Evolutionary conservation across 2,888 invertebrate species (phyloP), one percentile per base, ranked within the genome.

Genomic region (Camponotus fellah): DNA sequence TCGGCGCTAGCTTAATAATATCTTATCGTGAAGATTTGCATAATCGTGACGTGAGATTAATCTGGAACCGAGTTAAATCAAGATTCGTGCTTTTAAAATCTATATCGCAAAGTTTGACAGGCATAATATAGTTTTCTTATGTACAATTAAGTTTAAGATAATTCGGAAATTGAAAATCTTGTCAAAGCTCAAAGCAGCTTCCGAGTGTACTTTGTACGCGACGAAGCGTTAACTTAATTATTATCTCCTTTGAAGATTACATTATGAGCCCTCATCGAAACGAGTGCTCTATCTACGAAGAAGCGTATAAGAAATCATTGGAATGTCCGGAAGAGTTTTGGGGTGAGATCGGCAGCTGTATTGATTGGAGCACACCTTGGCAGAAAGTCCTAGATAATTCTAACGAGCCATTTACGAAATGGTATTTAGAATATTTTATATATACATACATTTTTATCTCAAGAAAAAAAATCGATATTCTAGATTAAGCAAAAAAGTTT

Each of bases 291-390:
- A 89, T 93, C 37, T 98, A 97, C 91, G 96, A 97, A 88, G 96
- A 96, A 74, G 96, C 96, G 0, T 97, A 96, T 91, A 95, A 96
- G 9, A 96, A 96, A 79, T 98, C 98, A 0, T 93, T 98, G 85
- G 96, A 97, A 85, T 96, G 97, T 87, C 98, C 98, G 0, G 97
- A 97, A 87, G 96, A 97, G 60, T 99, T 98, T 95, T 99, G 98
- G 98, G 96, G 96, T 0, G 97, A 98, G 91, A 96, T 97, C n/a
- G 98, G 96, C 0, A 93, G 96, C 5, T 95, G 96, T 82, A 95
- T 99, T 17, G 96, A 97, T 72, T 99, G 99, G 99, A 96, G 96
- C 66, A 97, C 97, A 89, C 97, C 97, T 0, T 99, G 98, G 98
- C 96, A 97, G 60, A 96, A 96, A 92, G 98, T 99, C 0, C 92